These are phyloP conservation scores for Copidosoma floridanum DNA, from an alignment of 1,140 invertebrate species.

Conservation along the genomic window DNA sequence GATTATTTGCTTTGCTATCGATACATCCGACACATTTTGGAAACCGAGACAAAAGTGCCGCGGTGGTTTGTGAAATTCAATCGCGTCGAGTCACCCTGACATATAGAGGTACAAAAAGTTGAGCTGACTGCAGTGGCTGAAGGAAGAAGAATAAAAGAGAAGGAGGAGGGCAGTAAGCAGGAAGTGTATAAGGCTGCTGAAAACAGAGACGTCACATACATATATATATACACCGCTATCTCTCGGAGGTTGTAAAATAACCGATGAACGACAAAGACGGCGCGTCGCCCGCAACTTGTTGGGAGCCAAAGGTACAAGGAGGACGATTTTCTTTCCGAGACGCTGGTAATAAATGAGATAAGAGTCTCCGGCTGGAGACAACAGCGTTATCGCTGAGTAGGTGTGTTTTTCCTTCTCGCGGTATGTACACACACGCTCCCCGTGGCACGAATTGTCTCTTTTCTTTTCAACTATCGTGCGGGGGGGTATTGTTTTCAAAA, in stretches of 20 bases:
- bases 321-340: constrained; percentile 19
- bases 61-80: background rate
- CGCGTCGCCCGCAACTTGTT: constrained; percentile 10
- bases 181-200: constrained; percentile 22
- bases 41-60: too few relatives aligned
- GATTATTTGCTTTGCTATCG: too few relatives aligned
- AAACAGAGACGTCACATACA: constrained; percentile 59
- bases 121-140: too few relatives aligned
- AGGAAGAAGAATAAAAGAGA: background rate
- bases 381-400: constrained; percentile 43
- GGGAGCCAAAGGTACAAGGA: too few relatives aligned
- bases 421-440: too few relatives aligned
- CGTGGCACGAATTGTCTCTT: background rate
- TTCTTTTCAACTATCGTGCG: constrained; percentile 20
- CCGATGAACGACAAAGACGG: constrained; percentile 48
- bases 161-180: background rate
- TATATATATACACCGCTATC: constrained; percentile 49
- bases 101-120: too few relatives aligned
- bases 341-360: constrained; percentile 53
- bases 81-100: background rate
- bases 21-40: too few relatives aligned
- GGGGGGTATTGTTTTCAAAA: constrained; percentile 21
- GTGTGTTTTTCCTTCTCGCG: background rate
- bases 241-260: constrained; percentile 55
- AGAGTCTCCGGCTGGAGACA: constrained; percentile 41